These are phyloP conservation scores for Coelogynopora nodosa DNA, from an alignment of 2,888 invertebrate genomes.

Conservation along the genomic window DNA sequence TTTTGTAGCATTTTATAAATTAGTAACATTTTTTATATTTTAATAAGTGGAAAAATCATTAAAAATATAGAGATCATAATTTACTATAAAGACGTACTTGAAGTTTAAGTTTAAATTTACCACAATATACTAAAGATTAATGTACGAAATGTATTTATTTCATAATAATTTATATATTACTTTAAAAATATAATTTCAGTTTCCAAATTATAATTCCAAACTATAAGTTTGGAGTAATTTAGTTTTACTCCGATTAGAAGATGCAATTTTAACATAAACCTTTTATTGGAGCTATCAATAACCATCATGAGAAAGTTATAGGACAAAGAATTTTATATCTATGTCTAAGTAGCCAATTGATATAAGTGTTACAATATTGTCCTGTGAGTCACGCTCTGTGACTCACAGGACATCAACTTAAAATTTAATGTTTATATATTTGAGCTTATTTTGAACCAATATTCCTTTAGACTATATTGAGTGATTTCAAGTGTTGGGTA, in stretches of 20 bases:
- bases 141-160: conserved; percentile 28
- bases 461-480: conserved; percentile 31
- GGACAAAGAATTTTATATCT: conserved; percentile 31
- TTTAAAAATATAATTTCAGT: conserved; percentile 31
- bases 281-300: conserved; percentile 19
- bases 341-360: conserved; percentile 31
- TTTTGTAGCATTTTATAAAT: conserved; percentile 31
- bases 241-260: conserved; percentile 28
- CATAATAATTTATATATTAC: conserved; percentile 31
- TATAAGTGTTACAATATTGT: conserved; percentile 29
- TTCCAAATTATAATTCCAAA: background rate
- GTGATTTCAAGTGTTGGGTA: conserved; percentile 31
- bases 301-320: conserved; percentile 31
- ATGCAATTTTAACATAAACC: conserved; percentile 31
- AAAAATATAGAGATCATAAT: conserved; percentile 31
- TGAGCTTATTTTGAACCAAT: conserved; percentile 27
- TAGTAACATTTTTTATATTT: background rate
- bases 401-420: conserved; percentile 31
- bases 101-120: conserved; percentile 26
- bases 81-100: conserved; percentile 23
- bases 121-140: conserved; percentile 27
- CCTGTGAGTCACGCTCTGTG: conserved; percentile 31
- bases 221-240: conserved; percentile 1
- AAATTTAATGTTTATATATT: conserved; percentile 28
- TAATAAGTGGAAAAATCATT: conserved; percentile 27